These are phyloP conservation scores for Grus americana DNA, from an alignment of 2,113 vertebrate species.

Conservation along the genomic window DNA sequence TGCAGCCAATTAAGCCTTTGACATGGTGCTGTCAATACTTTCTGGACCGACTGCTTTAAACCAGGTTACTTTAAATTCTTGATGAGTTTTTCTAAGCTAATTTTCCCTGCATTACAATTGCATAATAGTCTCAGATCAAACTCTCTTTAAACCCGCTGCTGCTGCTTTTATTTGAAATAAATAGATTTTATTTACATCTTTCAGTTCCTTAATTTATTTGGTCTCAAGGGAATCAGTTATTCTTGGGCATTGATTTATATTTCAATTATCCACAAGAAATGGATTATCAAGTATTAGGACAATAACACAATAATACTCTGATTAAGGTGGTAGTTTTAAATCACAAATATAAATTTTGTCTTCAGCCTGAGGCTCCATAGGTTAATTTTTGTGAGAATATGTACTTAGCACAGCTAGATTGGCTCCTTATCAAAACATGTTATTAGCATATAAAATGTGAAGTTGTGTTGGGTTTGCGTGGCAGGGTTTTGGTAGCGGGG, in stretches of 20 bases:
- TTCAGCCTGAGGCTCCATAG: neutral
- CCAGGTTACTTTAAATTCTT: neutral
- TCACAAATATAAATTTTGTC: neutral
- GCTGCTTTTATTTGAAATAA: slow-evolving; percentile 9
- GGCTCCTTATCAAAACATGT: neutral
- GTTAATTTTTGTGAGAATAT: neutral
- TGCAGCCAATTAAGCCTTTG: neutral
- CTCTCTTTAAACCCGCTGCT: neutral
- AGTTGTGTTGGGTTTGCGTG: too few relatives aligned
- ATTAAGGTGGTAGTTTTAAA: neutral
- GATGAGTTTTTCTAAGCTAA: neutral
- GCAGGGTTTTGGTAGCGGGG: too few relatives aligned
- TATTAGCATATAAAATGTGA: neutral
- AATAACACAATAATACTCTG: neutral
- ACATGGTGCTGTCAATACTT: neutral
- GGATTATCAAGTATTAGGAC: neutral
- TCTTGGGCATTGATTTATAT: neutral
- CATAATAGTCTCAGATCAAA: neutral
- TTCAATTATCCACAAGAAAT: slow-evolving; percentile 12
- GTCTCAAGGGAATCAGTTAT: neutral
- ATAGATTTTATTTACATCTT: neutral
- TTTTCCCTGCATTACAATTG: neutral
- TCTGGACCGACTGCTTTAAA: neutral
- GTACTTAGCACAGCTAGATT: neutral
- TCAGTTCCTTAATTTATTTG: neutral